Evolutionary conservation across 2,797 vertebrate genomes (phyloP).

Genomic region (Tympanoctomys barrerae): DNA sequence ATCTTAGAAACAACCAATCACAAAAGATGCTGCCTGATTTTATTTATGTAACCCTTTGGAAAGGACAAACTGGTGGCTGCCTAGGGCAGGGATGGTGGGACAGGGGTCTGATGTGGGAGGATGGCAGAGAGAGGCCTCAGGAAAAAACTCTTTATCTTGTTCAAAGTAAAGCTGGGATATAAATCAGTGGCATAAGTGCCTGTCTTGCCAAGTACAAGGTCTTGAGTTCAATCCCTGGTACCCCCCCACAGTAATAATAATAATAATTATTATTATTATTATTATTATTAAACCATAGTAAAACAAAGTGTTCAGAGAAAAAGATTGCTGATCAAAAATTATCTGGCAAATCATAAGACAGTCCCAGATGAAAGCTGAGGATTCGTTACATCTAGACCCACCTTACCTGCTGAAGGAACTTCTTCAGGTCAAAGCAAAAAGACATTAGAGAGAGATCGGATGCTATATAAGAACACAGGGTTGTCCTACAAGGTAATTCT

Average conservation of each 20-base stretch:
- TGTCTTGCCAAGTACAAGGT: too few relatives aligned
- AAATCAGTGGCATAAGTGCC: too few relatives aligned
- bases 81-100: neutral
- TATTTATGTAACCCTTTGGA: rapidly evolving
- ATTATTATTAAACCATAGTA: too few relatives aligned
- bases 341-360: neutral
- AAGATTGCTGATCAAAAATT: neutral
- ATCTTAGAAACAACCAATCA: neutral
- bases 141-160: neutral
- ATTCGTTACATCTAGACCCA: neutral
- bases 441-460: neutral
- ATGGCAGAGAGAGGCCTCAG: neutral
- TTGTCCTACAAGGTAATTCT: neutral
- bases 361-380: neutral
- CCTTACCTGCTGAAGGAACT: neutral
- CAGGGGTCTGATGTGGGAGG: neutral
- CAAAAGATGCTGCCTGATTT: neutral
- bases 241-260: too few relatives aligned
- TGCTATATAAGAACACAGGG: neutral
- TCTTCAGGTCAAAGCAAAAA: neutral
- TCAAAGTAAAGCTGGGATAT: too few relatives aligned
- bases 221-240: too few relatives aligned
- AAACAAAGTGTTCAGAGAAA: neutral
- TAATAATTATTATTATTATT: too few relatives aligned
- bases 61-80: neutral